Percentiles rank a stretch among this genome's conserved stretches.
Conservation (phyloP, 2,797 vertebrate genomes). For the Anabacerthia variegaticeps region DNA sequence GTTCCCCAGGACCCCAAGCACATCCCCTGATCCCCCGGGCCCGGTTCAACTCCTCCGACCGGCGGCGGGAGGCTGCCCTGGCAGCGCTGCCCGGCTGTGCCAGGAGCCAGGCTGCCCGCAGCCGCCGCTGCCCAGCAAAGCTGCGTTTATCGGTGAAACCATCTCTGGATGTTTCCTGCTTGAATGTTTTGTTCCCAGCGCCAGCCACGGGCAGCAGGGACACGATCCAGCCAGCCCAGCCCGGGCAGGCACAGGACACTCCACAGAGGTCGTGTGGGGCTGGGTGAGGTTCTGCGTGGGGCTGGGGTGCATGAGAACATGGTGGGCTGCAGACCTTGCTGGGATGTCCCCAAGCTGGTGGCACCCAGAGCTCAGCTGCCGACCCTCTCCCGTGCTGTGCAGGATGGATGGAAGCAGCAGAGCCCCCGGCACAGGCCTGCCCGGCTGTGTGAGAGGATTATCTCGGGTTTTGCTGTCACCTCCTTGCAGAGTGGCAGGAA, state of each 20-base stretch:
- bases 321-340: neutral
- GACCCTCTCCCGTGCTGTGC: fast-evolving
- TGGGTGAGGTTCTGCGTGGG: neutral
- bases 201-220: neutral
- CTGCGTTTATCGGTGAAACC: neutral
- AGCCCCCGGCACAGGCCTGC: neutral
- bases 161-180: neutral
- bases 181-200: neutral
- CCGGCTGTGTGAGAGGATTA: neutral
- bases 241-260: neutral
- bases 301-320: fast-evolving
- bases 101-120: neutral
- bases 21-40: neutral
- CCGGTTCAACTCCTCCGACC: neutral
- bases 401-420: fast-evolving
- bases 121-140: neutral
- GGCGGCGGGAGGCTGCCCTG: neutral
- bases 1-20: neutral
- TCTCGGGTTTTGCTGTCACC: neutral
- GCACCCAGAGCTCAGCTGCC: neutral
- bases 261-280: fast-evolving
- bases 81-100: neutral
- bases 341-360: neutral
- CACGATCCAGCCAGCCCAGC: neutral
- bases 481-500: neutral